A percentile compares a stretch with the other conserved stretches of the same genome.
Evolutionary conservation across 2,888 invertebrate genomes (phyloP).

Genomic region (Temnothorax ravouxi): DNA sequence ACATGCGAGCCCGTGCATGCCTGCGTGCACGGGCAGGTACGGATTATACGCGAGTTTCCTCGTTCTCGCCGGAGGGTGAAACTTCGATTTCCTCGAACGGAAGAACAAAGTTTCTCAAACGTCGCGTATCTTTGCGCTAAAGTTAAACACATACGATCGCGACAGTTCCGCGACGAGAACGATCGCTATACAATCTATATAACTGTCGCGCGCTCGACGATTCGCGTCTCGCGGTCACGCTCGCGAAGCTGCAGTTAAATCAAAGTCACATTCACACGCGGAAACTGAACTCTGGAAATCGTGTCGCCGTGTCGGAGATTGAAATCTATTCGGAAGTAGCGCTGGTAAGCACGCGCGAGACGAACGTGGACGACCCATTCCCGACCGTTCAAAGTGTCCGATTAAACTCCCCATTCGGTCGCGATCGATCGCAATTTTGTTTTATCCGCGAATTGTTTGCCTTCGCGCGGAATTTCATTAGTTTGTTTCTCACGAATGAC

Average conservation of each 20-base stretch:
- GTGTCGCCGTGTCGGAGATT: neutral
- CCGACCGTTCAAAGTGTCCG: neutral
- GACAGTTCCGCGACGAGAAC: neutral
- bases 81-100: constrained; percentile 21
- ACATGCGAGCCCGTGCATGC: too few species aligned
- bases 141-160: constrained; percentile 21
- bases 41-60: constrained; percentile 11
- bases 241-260: constrained; percentile 18
- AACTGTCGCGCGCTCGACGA: neutral
- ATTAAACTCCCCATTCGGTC: neutral
- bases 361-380: neutral
- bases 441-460: neutral
- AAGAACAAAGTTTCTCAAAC: constrained; percentile 29
- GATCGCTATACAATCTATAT: neutral
- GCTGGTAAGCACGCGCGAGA: neutral
- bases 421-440: constrained; percentile 10
- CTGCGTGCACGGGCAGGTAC: neutral
- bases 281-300: constrained; percentile 1
- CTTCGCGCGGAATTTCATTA: neutral
- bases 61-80: neutral
- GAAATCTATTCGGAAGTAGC: constrained; percentile 22
- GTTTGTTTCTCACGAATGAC: neutral
- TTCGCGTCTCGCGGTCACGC: constrained; percentile 11
- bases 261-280: constrained; percentile 11
- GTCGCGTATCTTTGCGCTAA: constrained; percentile 37